Percentiles rank a stretch among this genome's conserved stretches.
phyloP scores from a whole-genome alignment of 2,113 vertebrate genomes.

The Pedionomus torquatus region DNA sequence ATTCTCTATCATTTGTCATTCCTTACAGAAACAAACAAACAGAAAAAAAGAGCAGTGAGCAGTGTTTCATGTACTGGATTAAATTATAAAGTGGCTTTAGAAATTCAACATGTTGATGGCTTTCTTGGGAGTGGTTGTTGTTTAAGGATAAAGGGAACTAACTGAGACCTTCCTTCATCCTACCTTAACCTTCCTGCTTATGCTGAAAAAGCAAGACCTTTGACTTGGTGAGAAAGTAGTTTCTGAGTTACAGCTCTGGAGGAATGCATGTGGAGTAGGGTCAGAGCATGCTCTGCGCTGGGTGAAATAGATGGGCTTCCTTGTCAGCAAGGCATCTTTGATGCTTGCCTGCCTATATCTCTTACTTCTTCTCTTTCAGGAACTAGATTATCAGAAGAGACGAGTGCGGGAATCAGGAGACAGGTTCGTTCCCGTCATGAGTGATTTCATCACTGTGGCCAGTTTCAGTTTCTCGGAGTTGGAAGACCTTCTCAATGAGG shows the following conservation, averaged over 20 bases:
- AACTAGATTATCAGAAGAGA: slow-evolving; percentile 92
- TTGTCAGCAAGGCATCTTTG: background rate
- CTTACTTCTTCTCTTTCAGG: slow-evolving; percentile 73
- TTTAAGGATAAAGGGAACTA: background rate
- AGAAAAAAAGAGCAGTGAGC: too few relatives aligned
- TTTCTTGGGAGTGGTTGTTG: background rate
- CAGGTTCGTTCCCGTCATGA: slow-evolving; percentile 93
- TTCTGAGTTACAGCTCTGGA: background rate
- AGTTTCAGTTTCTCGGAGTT: slow-evolving; percentile 98
- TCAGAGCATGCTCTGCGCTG: background rate
- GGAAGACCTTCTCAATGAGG: slow-evolving; percentile 92
- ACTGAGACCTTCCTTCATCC: background rate
- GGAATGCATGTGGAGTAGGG: background rate
- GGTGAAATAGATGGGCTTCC: background rate
- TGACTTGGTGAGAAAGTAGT: background rate
- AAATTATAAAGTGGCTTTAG: background rate
- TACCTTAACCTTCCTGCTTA: background rate
- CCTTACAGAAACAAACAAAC: background rate
- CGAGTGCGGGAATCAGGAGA: slow-evolving; percentile 83
- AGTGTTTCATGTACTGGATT: background rate
- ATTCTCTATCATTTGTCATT: background rate
- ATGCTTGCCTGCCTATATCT: background rate
- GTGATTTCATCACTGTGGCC: slow-evolving; percentile 96
- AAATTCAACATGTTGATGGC: background rate
- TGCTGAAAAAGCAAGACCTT: background rate